Conservation (phyloP, 2,797 vertebrate genomes). For the Cetoscarus ocellatus region DNA sequence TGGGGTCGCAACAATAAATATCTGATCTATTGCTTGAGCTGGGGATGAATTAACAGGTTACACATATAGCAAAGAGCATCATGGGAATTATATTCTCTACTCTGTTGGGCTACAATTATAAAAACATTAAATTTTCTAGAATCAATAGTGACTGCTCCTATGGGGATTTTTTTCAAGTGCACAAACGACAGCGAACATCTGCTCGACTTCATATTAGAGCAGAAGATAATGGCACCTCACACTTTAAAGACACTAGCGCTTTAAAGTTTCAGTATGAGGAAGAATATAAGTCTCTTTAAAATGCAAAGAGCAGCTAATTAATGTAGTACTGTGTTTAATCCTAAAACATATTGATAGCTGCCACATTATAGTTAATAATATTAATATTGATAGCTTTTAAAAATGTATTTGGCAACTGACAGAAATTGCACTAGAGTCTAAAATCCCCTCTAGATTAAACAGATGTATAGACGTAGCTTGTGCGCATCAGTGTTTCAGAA, state of each 20-base stretch:
- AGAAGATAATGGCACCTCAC: constrained; percentile 69
- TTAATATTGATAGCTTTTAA: constrained; percentile 33
- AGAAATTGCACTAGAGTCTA: constrained; percentile 43
- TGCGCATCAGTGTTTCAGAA: constrained; percentile 23
- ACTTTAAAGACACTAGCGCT: constrained; percentile 41
- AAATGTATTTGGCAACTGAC: constrained; percentile 68
- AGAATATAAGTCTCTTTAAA: constrained; percentile 47
- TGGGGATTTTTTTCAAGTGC: constrained; percentile 35
- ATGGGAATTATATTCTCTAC: constrained; percentile 62
- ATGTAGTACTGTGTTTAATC: constrained; percentile 28
- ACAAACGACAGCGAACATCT: constrained; percentile 18
- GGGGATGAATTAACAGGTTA: constrained; percentile 54
- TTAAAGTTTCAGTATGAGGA: constrained; percentile 46
- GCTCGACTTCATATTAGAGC: constrained; percentile 36
- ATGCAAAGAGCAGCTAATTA: constrained; percentile 51
- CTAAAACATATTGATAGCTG: constrained; percentile 31
- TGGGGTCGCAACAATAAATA: constrained; percentile 62
- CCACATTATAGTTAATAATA: constrained; percentile 14
- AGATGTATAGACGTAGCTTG: constrained; percentile 25
- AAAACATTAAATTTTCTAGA: constrained; percentile 68
- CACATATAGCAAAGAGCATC: constrained; percentile 56
- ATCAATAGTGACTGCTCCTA: constrained; percentile 49
- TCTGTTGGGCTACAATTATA: constrained; percentile 65
- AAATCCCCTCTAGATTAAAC: constrained; percentile 38
- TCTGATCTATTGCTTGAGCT: constrained; percentile 25